Conservation (phyloP, 2,888 invertebrate species). For the Bellardia bayeri region DNA sequence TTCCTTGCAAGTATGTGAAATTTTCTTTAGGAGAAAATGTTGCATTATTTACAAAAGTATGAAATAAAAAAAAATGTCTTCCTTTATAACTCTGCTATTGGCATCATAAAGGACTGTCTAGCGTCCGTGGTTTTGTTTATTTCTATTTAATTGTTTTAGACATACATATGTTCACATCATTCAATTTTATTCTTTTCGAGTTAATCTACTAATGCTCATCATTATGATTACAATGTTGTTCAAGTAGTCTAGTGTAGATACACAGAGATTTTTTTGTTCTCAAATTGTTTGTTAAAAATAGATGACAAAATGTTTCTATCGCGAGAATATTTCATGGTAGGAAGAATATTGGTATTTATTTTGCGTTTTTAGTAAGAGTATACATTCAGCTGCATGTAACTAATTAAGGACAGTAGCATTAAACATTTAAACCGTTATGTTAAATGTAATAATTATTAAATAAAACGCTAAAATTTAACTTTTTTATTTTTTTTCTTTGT, state of each 20-base stretch:
- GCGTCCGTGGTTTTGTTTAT: neutral
- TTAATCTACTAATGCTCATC: neutral
- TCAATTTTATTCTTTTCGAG: slow-evolving; percentile 7
- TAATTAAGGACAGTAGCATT: too few relatives aligned
- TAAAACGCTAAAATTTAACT: too few relatives aligned
- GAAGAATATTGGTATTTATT: slow-evolving; percentile 4
- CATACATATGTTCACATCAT: slow-evolving; percentile 44
- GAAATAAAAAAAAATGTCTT: neutral
- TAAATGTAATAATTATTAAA: too few relatives aligned
- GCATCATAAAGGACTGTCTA: slow-evolving; percentile 24
- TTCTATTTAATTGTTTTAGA: slow-evolving; percentile 44
- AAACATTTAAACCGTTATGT: too few relatives aligned
- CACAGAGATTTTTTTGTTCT: neutral
- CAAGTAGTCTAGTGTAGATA: neutral
- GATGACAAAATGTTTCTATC: slow-evolving; percentile 36
- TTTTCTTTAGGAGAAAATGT: too few relatives aligned
- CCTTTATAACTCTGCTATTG: slow-evolving; percentile 5
- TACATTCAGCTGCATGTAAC: too few relatives aligned
- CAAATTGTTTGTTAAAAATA: slow-evolving; percentile 31
- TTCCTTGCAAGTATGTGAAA: neutral
- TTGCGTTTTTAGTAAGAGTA: neutral
- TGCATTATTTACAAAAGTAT: neutral
- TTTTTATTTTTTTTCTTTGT: too few relatives aligned
- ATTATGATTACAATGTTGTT: neutral
- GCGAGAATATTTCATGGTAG: slow-evolving; percentile 68